Base-by-base conservation (phyloP, 37 sponge, comb jelly and placozoan genomes). In the Eunapius fragilis region DNA sequence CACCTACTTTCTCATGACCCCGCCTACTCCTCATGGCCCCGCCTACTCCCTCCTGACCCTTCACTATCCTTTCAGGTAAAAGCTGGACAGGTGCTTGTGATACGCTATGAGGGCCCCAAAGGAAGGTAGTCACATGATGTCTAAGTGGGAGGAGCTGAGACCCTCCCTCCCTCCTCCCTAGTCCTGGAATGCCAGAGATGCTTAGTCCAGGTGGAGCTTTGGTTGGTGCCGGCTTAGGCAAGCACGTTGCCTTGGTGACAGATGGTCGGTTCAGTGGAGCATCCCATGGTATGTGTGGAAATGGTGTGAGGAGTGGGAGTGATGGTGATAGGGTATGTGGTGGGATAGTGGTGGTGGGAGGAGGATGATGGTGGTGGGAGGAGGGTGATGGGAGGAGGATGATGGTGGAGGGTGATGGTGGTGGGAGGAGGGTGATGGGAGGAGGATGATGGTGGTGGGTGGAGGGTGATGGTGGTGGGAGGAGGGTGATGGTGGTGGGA, bases 171-270 rank as follows among this genome's bases (percentile, higher is more conserved):
- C 58, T 41, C 67, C 80, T 48, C 10, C 67, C 25, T n/a, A 89
- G 93, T 70, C 93, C 93, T 35, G 93, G 93, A 2, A 93, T 93
- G 93, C 93, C 93, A 11, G 93, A 93, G 75, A 93, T 93, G 93
- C 72, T 93, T 72, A 89, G 90, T 37, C 93, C 93, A 11, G 75
- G 93, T 77, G 87, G 90, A 12, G 93, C 93, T n/a, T 80, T 93
- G 41, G 90, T 93, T 9, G 93, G 93, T 22, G 84, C 90, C 2
- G 93, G 93, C 11, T 71, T 93, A 12, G 93, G 93, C 2, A 86
- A 89, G 78, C n/a, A 76, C 10, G 87, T 86, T 23, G 87, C 90
- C 3, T 67, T 93, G 73, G 84, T 93, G 25, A 93, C 93, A 14
- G 93, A 93, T 76, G 93, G 93, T 25, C 80, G 90, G 31, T 93